These are phyloP conservation scores for Drosophila ustulata DNA, from an alignment of 2,888 invertebrate genomes.

Conservation along the genomic window DNA sequence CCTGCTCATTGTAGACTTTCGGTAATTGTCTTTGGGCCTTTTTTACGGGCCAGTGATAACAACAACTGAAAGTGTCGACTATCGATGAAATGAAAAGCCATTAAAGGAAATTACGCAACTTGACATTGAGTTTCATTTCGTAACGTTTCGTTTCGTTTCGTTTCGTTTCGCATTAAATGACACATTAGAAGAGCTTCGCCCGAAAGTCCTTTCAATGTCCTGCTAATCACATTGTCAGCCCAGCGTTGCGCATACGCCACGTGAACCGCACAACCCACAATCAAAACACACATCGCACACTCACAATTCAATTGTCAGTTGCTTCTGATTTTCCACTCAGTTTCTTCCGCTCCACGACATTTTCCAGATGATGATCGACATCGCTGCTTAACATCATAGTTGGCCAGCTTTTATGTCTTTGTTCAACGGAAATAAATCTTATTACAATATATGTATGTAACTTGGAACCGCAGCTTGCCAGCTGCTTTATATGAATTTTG, in stretches of 20 bases:
- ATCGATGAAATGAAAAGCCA: constrained; percentile 79
- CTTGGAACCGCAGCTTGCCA: too few species aligned
- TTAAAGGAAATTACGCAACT: constrained; percentile 77
- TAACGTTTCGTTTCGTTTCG: neutral
- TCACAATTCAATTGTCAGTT: constrained; percentile 59
- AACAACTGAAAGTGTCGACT: constrained; percentile 78
- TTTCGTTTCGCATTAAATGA: constrained; percentile 56
- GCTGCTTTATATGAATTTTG: too few species aligned
- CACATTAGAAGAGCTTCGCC: constrained; percentile 52
- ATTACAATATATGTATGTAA: too few species aligned
- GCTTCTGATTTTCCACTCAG: constrained; percentile 26
- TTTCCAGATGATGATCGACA: too few species aligned
- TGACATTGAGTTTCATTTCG: constrained; percentile 57
- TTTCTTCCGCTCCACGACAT: neutral
- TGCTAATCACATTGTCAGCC: constrained; percentile 66
- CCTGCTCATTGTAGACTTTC: constrained; percentile 25
- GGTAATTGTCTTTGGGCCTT: constrained; percentile 72
- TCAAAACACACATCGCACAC: neutral
- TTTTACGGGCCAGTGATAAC: constrained; percentile 75
- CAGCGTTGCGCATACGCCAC: constrained; percentile 53
- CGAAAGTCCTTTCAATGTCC: constrained; percentile 42
- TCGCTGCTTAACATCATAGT: too few species aligned
- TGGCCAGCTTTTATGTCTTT: too few species aligned
- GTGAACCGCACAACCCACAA: constrained; percentile 4
- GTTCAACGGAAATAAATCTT: too few species aligned